Percentiles rank a stretch among this genome's conserved stretches.
Conservation (phyloP, 2,888 invertebrate species). For the Acanthosepion pharaonis region DNA sequence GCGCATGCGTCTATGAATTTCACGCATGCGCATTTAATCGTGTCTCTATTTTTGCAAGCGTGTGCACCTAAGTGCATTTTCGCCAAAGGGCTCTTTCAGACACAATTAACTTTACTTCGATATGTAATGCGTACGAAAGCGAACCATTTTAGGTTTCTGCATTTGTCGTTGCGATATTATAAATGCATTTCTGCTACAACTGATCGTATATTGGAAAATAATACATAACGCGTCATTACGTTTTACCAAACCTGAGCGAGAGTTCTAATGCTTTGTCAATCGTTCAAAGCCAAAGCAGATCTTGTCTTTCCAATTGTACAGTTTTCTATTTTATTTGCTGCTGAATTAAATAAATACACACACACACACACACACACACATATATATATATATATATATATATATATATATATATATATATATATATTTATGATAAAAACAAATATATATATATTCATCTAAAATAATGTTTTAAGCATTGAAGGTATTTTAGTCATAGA, state of each 20-base stretch:
- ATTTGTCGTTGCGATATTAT: not conserved
- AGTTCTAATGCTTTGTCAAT: not conserved
- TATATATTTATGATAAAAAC: too few species aligned
- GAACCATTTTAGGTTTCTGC: not conserved
- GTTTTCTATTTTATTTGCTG: too few species aligned
- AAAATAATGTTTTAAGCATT: too few species aligned
- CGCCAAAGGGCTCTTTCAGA: not conserved
- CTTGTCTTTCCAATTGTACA: too few species aligned
- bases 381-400: too few species aligned
- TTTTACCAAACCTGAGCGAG: not conserved
- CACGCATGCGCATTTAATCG: not conserved
- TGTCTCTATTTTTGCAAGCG: not conserved
- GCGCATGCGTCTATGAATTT: too few species aligned
- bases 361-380: too few species aligned
- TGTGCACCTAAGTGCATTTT: not conserved
- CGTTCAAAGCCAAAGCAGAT: too few species aligned
- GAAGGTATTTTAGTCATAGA: too few species aligned
- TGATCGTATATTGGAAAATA: not conserved
- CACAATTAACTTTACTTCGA: not conserved
- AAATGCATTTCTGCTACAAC: not conserved
- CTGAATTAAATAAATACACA: too few species aligned
- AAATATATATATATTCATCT: too few species aligned
- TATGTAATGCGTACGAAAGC: not conserved
- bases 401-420: too few species aligned
- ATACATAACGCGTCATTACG: not conserved